Percentiles rank a stretch among this genome's conserved stretches.
These are phyloP conservation scores for Mylabris phalerata DNA, from an alignment of 1,140 invertebrate genomes.

Conservation along the genomic window DNA sequence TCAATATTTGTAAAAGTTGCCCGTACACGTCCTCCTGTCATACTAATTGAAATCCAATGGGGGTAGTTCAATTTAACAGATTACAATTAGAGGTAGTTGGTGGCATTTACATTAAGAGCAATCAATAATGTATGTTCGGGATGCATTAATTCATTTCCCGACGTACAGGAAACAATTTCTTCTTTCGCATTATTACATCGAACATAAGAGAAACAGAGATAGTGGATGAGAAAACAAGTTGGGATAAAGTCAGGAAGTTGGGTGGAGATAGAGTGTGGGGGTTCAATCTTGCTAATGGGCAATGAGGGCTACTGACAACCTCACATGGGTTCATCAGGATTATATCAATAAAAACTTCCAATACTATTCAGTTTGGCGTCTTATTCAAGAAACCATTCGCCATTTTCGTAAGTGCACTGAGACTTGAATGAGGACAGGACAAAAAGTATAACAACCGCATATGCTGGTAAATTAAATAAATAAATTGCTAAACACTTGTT, in stretches of 20 bases:
- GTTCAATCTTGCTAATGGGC: conserved; percentile 42
- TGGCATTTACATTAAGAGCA: conserved; percentile 35
- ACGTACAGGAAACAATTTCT: conserved; percentile 38
- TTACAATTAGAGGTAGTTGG: conserved; percentile 26
- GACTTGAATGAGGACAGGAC: no score
- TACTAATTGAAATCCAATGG: conserved; percentile 14
- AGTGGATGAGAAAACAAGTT: conserved; percentile 18
- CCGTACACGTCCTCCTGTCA: no score
- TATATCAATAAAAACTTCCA: conserved; percentile 35
- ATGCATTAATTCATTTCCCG: conserved; percentile 41
- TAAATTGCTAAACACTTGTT: no score
- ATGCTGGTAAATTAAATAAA: no score
- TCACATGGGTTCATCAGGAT: conserved; percentile 38
- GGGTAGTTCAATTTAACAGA: conserved; percentile 15
- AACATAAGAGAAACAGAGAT: background rate
- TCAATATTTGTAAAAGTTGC: no score
- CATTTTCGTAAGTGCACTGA: conserved; percentile 8
- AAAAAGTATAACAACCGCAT: no score
- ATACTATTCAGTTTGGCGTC: conserved; percentile 25
- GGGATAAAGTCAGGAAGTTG: background rate
- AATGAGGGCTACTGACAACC: conserved; percentile 39
- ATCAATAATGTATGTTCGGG: conserved; percentile 41
- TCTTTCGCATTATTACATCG: conserved; percentile 23
- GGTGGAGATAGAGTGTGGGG: conserved; percentile 11
- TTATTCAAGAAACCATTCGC: conserved; percentile 7